Evolutionary conservation across 2,797 vertebrate genomes (phyloP).

Genomic region (Octomys mimax): DNA sequence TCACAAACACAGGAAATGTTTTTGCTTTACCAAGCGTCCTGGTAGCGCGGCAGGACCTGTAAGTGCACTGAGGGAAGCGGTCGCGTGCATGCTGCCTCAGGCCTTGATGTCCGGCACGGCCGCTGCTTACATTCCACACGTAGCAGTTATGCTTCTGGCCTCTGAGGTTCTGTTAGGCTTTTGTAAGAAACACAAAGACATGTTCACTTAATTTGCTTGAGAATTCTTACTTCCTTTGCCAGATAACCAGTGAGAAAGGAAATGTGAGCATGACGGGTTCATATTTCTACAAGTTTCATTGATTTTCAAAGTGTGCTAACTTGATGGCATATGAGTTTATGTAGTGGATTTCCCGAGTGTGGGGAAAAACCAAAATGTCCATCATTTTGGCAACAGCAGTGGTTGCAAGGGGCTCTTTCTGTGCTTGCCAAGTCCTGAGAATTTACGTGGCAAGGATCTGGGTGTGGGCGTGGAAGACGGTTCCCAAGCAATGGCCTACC

Average conservation of each 20-base stretch:
- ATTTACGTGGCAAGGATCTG: background rate
- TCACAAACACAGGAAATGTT: conserved; percentile 11
- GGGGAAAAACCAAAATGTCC: conserved; percentile 5
- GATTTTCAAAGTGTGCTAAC: conserved; percentile 3
- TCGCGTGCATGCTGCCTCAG: background rate
- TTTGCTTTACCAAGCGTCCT: background rate
- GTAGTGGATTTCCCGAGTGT: conserved; percentile 23
- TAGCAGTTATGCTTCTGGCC: conserved; percentile 17
- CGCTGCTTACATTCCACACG: background rate
- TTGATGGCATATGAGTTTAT: conserved; percentile 20
- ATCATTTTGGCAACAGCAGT: background rate
- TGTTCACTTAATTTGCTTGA: conserved; percentile 40
- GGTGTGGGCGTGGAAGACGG: background rate
- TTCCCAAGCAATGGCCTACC: background rate
- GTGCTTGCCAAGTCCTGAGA: background rate
- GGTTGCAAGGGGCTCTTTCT: background rate
- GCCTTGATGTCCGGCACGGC: conserved; percentile 2
- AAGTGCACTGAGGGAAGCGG: background rate
- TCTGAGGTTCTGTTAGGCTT: conserved; percentile 40
- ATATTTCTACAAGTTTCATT: conserved; percentile 22
- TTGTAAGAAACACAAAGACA: conserved; percentile 57
- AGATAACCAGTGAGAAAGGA: conserved; percentile 45
- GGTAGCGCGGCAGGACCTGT: background rate
- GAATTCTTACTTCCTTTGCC: conserved; percentile 55
- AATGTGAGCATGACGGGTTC: background rate